phyloP scores from a whole-genome alignment of 2,797 vertebrate genomes.

The Alca torda region DNA sequence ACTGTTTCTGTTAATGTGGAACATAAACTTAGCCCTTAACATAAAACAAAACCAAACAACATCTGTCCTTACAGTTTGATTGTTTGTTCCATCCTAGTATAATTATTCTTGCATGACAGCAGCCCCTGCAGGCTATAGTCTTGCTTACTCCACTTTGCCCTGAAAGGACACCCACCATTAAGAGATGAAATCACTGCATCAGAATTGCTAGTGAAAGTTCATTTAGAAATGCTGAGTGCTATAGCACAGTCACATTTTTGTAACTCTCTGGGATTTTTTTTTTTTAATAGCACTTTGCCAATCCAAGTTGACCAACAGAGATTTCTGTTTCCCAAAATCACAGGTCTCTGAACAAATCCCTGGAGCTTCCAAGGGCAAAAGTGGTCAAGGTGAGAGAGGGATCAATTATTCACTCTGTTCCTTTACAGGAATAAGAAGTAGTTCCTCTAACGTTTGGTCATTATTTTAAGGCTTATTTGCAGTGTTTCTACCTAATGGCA shows the following conservation, averaged over 20 bases:
- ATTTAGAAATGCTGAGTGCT: not conserved
- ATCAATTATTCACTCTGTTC: not conserved
- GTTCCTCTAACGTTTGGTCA: not conserved
- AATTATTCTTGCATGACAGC: constrained; percentile 76
- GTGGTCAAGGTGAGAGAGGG: not conserved
- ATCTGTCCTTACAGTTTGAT: constrained; percentile 71
- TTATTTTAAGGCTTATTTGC: not conserved
- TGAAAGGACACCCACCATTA: not conserved
- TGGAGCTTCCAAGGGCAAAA: not conserved
- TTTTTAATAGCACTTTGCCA: not conserved
- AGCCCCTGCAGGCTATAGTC: constrained; percentile 77
- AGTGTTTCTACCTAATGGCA: not conserved
- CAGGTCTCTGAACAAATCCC: not conserved
- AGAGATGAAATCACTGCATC: not conserved
- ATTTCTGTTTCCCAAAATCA: not conserved
- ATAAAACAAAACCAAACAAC: constrained; percentile 67
- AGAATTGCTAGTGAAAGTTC: not conserved
- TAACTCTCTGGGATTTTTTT: not conserved
- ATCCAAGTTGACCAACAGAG: not conserved
- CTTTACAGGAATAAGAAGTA: not conserved
- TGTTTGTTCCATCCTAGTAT: constrained; percentile 49
- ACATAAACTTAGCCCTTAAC: constrained; percentile 73
- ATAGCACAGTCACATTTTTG: not conserved
- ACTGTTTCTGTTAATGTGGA: constrained; percentile 65
- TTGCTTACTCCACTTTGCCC: constrained; percentile 41